phyloP scores from a whole-genome alignment of 1,140 invertebrate genomes.

The Cyrtorhinus lividipennis region DNA sequence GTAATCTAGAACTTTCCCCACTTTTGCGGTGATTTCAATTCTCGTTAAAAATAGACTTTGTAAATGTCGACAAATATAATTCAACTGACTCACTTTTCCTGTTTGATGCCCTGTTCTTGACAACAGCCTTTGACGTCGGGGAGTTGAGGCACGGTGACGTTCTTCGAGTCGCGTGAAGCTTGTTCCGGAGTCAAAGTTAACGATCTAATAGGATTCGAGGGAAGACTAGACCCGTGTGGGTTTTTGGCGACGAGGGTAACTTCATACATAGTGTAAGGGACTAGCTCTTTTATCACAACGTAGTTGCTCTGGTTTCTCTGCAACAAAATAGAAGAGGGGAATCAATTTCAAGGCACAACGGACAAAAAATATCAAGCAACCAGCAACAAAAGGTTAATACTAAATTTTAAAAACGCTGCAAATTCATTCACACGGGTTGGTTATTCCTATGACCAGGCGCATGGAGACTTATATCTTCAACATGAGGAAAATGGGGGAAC shows the following conservation, averaged over 20 bases:
- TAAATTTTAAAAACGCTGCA: no score
- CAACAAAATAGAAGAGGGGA: constrained; percentile 21
- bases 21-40: no score
- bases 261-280: constrained; percentile 68
- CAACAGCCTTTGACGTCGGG: constrained; percentile 62
- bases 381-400: no score
- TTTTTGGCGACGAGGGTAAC: constrained; percentile 55
- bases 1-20: no score
- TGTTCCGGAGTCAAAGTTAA: constrained; percentile 46
- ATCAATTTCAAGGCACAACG: no score
- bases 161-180: constrained; percentile 32
- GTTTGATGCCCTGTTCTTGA: constrained; percentile 48
- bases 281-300: constrained; percentile 40
- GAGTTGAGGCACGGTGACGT: constrained; percentile 39
- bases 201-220: constrained; percentile 50
- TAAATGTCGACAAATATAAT: no score
- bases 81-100: constrained; percentile 36
- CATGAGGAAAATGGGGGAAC: no score
- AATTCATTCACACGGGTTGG: no score
- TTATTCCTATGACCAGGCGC: no score
- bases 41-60: no score
- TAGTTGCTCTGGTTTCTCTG: constrained; percentile 40
- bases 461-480: no score
- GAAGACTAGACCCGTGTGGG: constrained; percentile 54
- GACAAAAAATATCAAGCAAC: no score